Evolutionary conservation across 2,113 vertebrate species (phyloP).

Genomic region (Salvelinus namaycush): DNA sequence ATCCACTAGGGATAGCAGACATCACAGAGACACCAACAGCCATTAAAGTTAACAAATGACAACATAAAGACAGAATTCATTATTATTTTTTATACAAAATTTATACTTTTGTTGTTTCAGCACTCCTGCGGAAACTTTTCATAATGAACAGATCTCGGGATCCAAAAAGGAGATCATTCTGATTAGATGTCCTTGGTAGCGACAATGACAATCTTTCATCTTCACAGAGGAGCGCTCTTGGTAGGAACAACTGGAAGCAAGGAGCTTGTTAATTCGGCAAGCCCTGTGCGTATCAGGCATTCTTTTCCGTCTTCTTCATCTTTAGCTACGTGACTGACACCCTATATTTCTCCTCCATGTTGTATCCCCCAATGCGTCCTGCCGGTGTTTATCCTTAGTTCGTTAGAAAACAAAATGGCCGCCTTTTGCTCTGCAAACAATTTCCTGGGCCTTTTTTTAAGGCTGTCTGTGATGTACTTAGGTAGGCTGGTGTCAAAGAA

Average conservation of each 20-base stretch:
- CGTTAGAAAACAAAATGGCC: conserved; percentile 63
- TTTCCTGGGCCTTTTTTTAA: conserved; percentile 26
- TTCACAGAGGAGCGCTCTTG: conserved; percentile 38
- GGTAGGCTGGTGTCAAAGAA: neutral
- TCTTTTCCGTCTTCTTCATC: conserved; percentile 44
- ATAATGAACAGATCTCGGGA: conserved; percentile 65
- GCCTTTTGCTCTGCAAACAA: conserved; percentile 22
- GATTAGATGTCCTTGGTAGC: conserved; percentile 72
- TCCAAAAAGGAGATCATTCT: conserved; percentile 57
- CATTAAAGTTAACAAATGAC: conserved; percentile 42
- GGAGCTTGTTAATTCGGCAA: conserved; percentile 66
- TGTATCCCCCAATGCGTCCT: neutral
- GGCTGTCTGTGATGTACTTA: neutral
- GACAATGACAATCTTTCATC: conserved; percentile 72
- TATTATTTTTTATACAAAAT: conserved; percentile 35
- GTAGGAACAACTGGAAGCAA: conserved; percentile 58
- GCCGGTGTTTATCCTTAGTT: conserved; percentile 47
- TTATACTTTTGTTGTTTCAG: conserved; percentile 63
- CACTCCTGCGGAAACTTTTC: conserved; percentile 51
- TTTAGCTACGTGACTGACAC: conserved; percentile 26
- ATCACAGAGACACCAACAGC: conserved; percentile 7
- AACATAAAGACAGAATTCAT: conserved; percentile 22
- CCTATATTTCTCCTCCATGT: conserved; percentile 21
- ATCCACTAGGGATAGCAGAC: neutral
- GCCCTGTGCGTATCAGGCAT: conserved; percentile 32